Conservation (phyloP, 2,888 invertebrate species). For the Eretmocerus hayati region DNA sequence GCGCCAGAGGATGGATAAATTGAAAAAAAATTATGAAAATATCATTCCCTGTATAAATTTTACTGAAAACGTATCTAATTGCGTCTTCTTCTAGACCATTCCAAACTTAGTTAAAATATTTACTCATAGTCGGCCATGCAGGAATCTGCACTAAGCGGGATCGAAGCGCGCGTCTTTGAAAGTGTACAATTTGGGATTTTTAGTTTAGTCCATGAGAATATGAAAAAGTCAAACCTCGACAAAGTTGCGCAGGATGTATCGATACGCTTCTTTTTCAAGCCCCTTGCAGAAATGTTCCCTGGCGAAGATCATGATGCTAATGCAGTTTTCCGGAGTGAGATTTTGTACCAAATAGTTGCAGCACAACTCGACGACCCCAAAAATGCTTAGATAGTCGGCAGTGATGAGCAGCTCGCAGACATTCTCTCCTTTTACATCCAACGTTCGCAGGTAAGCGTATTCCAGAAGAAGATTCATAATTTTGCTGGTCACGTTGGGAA, state of each 20-base stretch:
- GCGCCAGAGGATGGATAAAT: too few relatives aligned
- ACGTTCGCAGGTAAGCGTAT: constrained; percentile 76
- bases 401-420: constrained; percentile 75
- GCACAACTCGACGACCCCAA: constrained; percentile 74
- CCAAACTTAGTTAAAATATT: too few relatives aligned
- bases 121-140: too few relatives aligned
- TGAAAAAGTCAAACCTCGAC: constrained; percentile 54
- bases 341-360: constrained; percentile 66
- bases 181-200: too few relatives aligned
- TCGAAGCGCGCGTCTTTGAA: too few relatives aligned
- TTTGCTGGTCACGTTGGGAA: constrained; percentile 70
- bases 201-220: too few relatives aligned
- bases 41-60: too few relatives aligned
- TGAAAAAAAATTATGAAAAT: too few relatives aligned
- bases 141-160: too few relatives aligned
- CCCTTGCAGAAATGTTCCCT: constrained; percentile 66
- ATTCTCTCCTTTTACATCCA: constrained; percentile 68
- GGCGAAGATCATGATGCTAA: constrained; percentile 79
- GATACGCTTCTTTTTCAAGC: constrained; percentile 62
- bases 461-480: constrained; percentile 74
- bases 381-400: constrained; percentile 82
- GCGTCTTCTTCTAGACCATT: too few relatives aligned
- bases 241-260: constrained; percentile 71
- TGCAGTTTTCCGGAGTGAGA: constrained; percentile 70
- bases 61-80: too few relatives aligned